Conservation (phyloP, 2,113 vertebrate genomes). For the Odocoileus virginianus region DNA sequence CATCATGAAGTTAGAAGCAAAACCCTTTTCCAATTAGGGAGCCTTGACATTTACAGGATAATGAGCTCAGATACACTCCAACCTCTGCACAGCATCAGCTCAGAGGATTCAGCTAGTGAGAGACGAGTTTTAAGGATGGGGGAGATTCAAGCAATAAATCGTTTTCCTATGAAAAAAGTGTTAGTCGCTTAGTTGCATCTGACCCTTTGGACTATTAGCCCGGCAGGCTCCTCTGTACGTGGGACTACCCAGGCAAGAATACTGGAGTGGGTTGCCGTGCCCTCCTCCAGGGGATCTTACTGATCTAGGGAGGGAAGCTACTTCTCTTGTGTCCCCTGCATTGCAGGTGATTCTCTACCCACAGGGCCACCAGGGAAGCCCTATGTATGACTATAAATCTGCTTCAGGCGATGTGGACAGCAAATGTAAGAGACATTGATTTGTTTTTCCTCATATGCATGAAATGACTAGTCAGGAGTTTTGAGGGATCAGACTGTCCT, state of each 20-base stretch:
- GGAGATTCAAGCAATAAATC: background rate
- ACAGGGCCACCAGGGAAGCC: background rate
- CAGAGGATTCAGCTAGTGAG: background rate
- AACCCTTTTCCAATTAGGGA: background rate
- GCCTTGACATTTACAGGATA: rapidly evolving
- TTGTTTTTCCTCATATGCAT: background rate
- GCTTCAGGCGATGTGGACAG: background rate
- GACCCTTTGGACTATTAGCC: background rate
- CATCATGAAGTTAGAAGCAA: background rate
- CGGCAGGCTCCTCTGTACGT: background rate
- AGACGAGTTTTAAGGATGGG: background rate
- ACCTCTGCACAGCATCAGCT: background rate
- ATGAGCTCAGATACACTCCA: rapidly evolving
- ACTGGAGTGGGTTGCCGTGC: background rate
- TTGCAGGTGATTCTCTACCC: background rate
- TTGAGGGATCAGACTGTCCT: background rate
- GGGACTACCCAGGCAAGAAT: background rate
- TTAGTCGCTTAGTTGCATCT: background rate
- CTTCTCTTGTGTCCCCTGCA: background rate
- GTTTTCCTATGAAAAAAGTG: background rate
- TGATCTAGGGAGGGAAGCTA: background rate
- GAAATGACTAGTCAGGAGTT: background rate
- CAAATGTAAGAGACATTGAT: background rate
- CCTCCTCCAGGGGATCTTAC: background rate
- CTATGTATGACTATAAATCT: background rate